Evolutionary conservation across 2,113 vertebrate species (phyloP), one percentile per base, ranked within the genome.

Genomic region (Zosterops pallidus): DNA sequence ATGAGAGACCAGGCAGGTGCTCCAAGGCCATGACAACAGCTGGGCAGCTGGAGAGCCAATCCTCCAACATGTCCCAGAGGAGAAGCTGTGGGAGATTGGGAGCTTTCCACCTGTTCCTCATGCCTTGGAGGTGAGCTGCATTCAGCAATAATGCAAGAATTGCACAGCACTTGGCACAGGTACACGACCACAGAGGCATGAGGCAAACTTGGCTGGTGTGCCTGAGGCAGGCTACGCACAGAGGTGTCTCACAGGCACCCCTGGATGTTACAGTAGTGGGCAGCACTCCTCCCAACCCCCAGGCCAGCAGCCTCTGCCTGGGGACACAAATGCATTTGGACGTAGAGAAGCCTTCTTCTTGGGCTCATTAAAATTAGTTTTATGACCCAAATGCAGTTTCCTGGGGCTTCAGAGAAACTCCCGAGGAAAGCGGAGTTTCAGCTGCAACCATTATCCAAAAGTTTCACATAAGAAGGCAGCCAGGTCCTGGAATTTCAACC

Each of bases 91-190:
- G 49, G 26, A 79, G 35, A 33, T 6, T 1, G 3, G 23, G 57
- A 63, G 18, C 37, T 83, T 80, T 64, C 46, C 31, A 28, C 22
- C 24, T 33, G 24, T 62, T 42, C 46, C 49, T 72, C 47, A 19
- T 0, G 0, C n/a, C 41, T 56, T 4, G 0, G 65, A 76, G 53
- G 26, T 31, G 35, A 79, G 22, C 25, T 52, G 55, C 0, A 0
- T 42, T 67, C 44, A 83, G 28, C 63, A 41, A 87, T 55, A 83
- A 12, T 1, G 14, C 19, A 21, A 50, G 14, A 10, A 21, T 65
- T 20, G 42, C 28, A 26, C 37, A 69, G 88, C 17, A 4, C 57
- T 69, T 57, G 71, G 22, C 1, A 1, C 41, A n/a, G 68, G 37
- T 53, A 33, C 37, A 9, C 0, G 9, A 17, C 67, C 44, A n/a